Conservation (phyloP, 2,797 vertebrate genomes). For the Poecilia wingei region DNA sequence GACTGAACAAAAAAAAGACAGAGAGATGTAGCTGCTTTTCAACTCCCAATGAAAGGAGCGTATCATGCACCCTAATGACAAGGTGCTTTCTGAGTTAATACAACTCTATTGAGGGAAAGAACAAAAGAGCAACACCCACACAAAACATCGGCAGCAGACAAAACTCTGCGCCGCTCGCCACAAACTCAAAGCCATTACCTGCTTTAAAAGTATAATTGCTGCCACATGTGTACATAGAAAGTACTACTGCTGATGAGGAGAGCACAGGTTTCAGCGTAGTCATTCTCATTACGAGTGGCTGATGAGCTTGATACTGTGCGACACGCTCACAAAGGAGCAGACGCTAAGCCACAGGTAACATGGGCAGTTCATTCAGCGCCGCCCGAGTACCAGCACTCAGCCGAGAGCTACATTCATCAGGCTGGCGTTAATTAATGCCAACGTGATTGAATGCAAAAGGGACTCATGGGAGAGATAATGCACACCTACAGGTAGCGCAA, state of each 20-base stretch:
- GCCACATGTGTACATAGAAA: conserved; percentile 52
- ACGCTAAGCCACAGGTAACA: conserved; percentile 50
- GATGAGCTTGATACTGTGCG: conserved; percentile 45
- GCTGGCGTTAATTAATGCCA: conserved; percentile 73
- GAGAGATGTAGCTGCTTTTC: conserved; percentile 49
- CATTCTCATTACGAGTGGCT: conserved; percentile 35
- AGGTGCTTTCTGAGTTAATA: conserved; percentile 57
- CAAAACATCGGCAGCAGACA: conserved; percentile 28
- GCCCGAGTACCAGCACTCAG: conserved; percentile 51
- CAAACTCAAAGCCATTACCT: conserved; percentile 33
- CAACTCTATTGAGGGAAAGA: conserved; percentile 37
- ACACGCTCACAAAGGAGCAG: conserved; percentile 54
- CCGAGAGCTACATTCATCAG: conserved; percentile 73
- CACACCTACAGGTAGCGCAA: conserved; percentile 69
- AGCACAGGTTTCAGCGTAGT: conserved; percentile 23
- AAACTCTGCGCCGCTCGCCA: conserved; percentile 13
- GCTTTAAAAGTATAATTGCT: conserved; percentile 46
- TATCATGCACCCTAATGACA: conserved; percentile 54
- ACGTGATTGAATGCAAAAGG: conserved; percentile 69
- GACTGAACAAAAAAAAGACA: conserved; percentile 28
- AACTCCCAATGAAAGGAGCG: conserved; percentile 48
- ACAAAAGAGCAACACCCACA: conserved; percentile 31
- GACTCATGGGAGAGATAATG: conserved; percentile 68
- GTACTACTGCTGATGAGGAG: conserved; percentile 55
- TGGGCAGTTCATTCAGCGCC: conserved; percentile 49